Evolutionary conservation across 2,113 vertebrate genomes (phyloP).

Genomic region (Tapirus terrestris): DNA sequence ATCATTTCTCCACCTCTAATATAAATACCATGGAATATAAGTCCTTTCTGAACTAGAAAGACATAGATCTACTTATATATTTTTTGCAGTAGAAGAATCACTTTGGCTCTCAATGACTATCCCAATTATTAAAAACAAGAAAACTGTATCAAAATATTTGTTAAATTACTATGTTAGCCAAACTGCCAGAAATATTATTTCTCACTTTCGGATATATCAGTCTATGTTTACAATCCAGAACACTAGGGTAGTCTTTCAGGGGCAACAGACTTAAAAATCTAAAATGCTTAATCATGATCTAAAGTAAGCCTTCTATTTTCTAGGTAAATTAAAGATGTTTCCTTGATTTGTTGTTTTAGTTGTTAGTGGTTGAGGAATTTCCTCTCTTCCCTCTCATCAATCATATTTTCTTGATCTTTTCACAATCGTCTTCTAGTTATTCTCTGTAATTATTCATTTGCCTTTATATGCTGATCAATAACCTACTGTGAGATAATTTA

Average conservation of each 20-base stretch:
- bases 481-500: conserved; percentile 65
- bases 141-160: background rate
- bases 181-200: background rate
- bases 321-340: background rate
- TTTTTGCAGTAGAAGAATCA: background rate
- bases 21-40: background rate
- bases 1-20: background rate
- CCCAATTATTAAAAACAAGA: conserved; percentile 44
- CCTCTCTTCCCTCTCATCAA: background rate
- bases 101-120: background rate
- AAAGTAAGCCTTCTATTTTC: background rate
- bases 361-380: background rate
- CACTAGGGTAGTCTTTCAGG: background rate
- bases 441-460: conserved; percentile 61
- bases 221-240: conserved; percentile 12
- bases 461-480: conserved; percentile 65
- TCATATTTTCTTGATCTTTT: conserved; percentile 28
- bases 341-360: background rate
- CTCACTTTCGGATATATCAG: background rate
- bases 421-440: background rate
- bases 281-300: background rate
- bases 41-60: background rate
- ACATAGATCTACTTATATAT: background rate
- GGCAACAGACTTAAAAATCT: background rate
- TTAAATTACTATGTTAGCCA: background rate